Conservation (phyloP, 1,140 invertebrate genomes). For the Chlorops oryzae region DNA sequence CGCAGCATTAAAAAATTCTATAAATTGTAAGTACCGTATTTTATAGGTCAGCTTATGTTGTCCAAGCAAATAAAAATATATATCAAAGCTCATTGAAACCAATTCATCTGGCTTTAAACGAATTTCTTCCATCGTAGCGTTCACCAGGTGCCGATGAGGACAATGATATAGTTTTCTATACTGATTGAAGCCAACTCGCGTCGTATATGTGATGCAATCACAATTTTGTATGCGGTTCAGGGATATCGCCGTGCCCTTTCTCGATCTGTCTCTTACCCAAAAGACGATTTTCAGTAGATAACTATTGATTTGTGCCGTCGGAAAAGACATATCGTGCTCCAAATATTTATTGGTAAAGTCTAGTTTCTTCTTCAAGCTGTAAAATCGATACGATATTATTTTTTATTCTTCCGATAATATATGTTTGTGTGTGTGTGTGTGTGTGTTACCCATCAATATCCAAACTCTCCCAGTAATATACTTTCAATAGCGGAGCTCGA, state of each 20-base stretch:
- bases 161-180: constrained; percentile 40
- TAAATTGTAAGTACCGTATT: too few species aligned
- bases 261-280: constrained; percentile 30
- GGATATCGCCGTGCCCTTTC: constrained; percentile 13
- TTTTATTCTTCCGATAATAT: neutral
- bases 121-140: constrained; percentile 27
- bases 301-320: constrained; percentile 36
- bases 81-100: constrained; percentile 25
- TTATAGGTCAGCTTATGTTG: constrained; percentile 30
- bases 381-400: neutral
- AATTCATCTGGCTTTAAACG: constrained; percentile 29
- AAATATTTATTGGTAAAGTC: constrained; percentile 22
- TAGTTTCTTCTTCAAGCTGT: constrained; percentile 32
- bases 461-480: constrained; percentile 41
- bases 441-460: constrained; percentile 27
- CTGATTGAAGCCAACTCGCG: constrained; percentile 40
- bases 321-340: constrained; percentile 27
- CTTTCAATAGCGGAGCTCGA: constrained; percentile 31
- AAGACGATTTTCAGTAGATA: constrained; percentile 33
- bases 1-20: too few species aligned
- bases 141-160: constrained; percentile 31
- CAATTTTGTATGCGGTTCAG: constrained; percentile 30
- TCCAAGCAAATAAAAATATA: constrained; percentile 32
- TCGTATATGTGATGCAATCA: constrained; percentile 25
- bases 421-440: neutral